Evolutionary conservation across 2,797 vertebrate genomes (phyloP), one percentile per base, ranked within the genome.

Genomic region (Enteromius viviparus): DNA sequence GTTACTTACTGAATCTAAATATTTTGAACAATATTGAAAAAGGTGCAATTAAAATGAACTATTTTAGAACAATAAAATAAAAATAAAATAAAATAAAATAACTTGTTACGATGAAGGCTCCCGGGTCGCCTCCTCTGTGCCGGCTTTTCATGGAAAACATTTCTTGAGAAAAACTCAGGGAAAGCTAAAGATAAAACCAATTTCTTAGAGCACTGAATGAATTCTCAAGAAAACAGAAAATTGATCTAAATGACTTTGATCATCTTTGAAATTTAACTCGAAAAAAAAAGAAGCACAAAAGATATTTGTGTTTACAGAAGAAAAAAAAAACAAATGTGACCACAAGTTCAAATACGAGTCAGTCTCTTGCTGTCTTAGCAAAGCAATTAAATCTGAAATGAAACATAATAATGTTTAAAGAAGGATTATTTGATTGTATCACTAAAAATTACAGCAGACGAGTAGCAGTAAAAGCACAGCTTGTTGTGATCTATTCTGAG

Each of bases 401-500:
- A 64, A 81, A 53, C 70, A 81, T 65, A 51, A 81, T 65, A 51
- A 64, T 8, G 42, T 71, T 74, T 68, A 83, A 34, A 64, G 37
- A 47, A 29, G 8, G 26, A 62, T 65, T 70, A 55, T 2, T 34
- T 81, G 62, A 75, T 45, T 32, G 66, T 62, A 81, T 78, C 84
- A 21, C 49, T 68, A 58, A 47, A 69, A 77, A 78, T 55, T 23
- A 69, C 51, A 77, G 34, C 81, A 82, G 75, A 80, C n/a, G 32
- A 47, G 76, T 3, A 82, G 42, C 76, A 65, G 64, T 65, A 62
- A 76, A 80, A 65, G n/a, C 47, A 34, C 60, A 65, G 65, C 75
- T 68, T 49, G 60, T 37, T 58, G 66, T 70, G 69, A 83, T 70
- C 47, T 71, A 62, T 71, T 76, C 42, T 64, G 17, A 51, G 62